Conservation (phyloP, 2,113 vertebrate genomes). For the Setophaga coronata region DNA sequence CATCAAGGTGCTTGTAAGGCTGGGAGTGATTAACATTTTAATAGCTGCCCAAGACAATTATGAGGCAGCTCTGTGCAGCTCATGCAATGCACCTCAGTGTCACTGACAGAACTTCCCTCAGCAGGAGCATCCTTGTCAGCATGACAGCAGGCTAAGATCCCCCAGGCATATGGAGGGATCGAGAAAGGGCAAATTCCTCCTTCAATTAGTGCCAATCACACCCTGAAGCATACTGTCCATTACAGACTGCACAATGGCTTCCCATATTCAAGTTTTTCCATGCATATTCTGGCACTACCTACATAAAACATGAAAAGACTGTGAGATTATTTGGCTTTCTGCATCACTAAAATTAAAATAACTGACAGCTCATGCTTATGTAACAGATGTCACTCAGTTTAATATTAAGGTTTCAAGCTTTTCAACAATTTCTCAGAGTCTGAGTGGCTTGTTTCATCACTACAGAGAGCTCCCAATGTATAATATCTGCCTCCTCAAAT, state of each 20-base stretch:
- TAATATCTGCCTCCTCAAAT: not conserved
- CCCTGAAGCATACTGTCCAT: not conserved
- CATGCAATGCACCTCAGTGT: not conserved
- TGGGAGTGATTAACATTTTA: constrained; percentile 33
- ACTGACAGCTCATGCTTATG: constrained; percentile 54
- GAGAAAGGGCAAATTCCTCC: constrained; percentile 15
- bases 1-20: constrained; percentile 5
- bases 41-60: not conserved
- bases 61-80: not conserved
- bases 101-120: constrained; percentile 23
- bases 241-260: not conserved
- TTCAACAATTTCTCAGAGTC: not conserved
- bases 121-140: constrained; percentile 16
- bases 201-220: constrained; percentile 53
- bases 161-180: not conserved
- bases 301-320: constrained; percentile 40
- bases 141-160: constrained; percentile 8
- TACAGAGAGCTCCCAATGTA: not conserved
- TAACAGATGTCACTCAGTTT: not conserved
- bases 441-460: not conserved
- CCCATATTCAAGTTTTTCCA: not conserved
- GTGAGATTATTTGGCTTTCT: not conserved
- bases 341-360: not conserved
- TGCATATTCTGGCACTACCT: constrained; percentile 5
- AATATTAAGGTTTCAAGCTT: not conserved